Percentiles rank a stretch among this genome's conserved stretches.
Conservation (phyloP, 2,797 vertebrate species). For the Sciurus vulgaris region DNA sequence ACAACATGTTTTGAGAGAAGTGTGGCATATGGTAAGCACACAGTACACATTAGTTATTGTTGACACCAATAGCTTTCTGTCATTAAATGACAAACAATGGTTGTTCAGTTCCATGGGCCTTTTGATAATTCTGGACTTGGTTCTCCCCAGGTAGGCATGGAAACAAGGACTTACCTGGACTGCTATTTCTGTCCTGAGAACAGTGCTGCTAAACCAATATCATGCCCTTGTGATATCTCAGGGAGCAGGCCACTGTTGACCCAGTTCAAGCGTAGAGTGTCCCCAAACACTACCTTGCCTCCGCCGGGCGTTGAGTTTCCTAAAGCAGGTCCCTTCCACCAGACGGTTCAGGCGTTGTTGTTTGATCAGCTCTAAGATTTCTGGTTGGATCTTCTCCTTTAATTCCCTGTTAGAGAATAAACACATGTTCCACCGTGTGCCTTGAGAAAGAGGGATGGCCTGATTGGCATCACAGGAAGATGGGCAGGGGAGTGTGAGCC, state of each 20-base stretch:
- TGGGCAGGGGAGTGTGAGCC: not conserved
- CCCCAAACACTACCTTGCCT: slow-evolving; percentile 93
- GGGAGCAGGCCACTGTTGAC: no score
- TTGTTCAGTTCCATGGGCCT: not conserved
- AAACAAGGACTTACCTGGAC: not conserved
- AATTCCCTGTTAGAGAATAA: slow-evolving; percentile 92
- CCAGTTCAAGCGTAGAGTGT: not conserved
- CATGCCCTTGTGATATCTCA: not conserved
- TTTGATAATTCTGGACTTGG: not conserved
- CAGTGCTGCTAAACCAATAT: not conserved
- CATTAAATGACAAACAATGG: not conserved
- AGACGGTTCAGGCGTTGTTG: slow-evolving; percentile 98
- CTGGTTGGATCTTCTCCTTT: slow-evolving; percentile 99
- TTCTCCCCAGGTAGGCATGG: not conserved
- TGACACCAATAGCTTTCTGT: not conserved
- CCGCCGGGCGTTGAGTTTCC: slow-evolving; percentile 98
- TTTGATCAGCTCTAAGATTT: slow-evolving; percentile 99
- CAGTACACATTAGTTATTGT: not conserved
- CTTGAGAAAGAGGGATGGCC: not conserved
- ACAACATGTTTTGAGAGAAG: not conserved
- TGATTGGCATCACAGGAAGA: not conserved
- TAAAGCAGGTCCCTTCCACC: slow-evolving; percentile 98
- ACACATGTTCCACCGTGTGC: not conserved
- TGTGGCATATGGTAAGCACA: not conserved
- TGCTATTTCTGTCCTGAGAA: not conserved